A percentile compares a stretch with the other conserved stretches of the same genome.
phyloP scores from a whole-genome alignment of 2,888 invertebrate species.

The Macropis europaea region DNA sequence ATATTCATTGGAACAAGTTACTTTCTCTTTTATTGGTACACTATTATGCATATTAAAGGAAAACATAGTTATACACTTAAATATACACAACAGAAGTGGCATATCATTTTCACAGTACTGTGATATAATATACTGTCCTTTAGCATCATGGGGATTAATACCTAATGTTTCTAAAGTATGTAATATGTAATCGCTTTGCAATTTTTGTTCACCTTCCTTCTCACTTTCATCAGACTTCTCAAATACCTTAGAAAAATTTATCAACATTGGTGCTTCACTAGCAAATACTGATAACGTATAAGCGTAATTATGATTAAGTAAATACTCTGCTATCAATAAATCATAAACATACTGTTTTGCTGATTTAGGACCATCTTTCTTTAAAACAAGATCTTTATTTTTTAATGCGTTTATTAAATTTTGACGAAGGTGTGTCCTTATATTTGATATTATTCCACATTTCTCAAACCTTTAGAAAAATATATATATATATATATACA shows the following conservation, averaged over 20 bases:
- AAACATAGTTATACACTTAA: conserved; percentile 63
- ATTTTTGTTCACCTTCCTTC: conserved; percentile 60
- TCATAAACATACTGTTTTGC: conserved; percentile 77
- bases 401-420: conserved; percentile 76
- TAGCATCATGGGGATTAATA: conserved; percentile 66
- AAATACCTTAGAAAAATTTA: conserved; percentile 69
- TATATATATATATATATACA: neutral
- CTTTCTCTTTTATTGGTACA: conserved; percentile 8
- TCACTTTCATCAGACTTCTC: conserved; percentile 25
- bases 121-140: conserved; percentile 69
- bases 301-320: conserved; percentile 75
- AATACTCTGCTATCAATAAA: conserved; percentile 76
- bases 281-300: conserved; percentile 77
- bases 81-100: conserved; percentile 73
- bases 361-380: conserved; percentile 66
- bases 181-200: conserved; percentile 73
- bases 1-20: conserved; percentile 27
- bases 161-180: conserved; percentile 76
- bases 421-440: conserved; percentile 76
- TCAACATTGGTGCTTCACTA: conserved; percentile 76
- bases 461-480: conserved; percentile 74
- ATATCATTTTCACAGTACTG: conserved; percentile 69
- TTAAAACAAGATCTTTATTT: conserved; percentile 68
- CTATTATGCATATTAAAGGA: conserved; percentile 28
- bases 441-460: conserved; percentile 76